These are phyloP conservation scores for Polylopha cassiicola DNA, from an alignment of 2,888 invertebrate genomes.

Conservation along the genomic window DNA sequence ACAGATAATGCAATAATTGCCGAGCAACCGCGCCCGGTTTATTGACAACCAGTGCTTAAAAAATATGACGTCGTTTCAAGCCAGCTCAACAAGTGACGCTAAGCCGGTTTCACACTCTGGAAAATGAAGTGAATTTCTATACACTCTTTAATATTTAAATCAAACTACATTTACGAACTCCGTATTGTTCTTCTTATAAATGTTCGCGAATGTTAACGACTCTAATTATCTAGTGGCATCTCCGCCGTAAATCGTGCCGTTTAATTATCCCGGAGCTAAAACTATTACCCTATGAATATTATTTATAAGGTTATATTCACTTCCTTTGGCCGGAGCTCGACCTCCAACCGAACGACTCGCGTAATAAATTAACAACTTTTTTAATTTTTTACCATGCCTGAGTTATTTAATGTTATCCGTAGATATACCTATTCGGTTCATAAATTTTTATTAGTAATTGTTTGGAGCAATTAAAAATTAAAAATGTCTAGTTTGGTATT, in stretches of 20 bases:
- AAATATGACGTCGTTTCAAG: constrained; percentile 11
- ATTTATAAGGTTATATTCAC: constrained; percentile 40
- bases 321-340: constrained; percentile 47
- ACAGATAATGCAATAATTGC: constrained; percentile 35
- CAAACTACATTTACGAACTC: background rate
- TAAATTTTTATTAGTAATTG: constrained; percentile 22
- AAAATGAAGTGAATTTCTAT: constrained; percentile 2
- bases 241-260: constrained; percentile 41
- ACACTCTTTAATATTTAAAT: constrained; percentile 7
- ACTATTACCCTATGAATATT: constrained; percentile 36
- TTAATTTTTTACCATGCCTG: constrained; percentile 20
- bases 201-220: constrained; percentile 32
- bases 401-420: constrained; percentile 18
- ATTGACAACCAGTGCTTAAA: constrained; percentile 15
- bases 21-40: constrained; percentile 38
- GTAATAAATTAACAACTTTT: constrained; percentile 34
- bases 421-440: constrained; percentile 20
- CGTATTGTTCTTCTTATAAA: constrained; percentile 10
- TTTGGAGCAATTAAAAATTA: constrained; percentile 12
- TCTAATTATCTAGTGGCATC: constrained; percentile 37
- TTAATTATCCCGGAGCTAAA: constrained; percentile 35
- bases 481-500: constrained; percentile 16
- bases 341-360: constrained; percentile 42
- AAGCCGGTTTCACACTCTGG: constrained; percentile 10
- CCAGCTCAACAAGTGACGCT: constrained; percentile 5